phyloP scores from a whole-genome alignment of 2,888 invertebrate genomes.

The Aphidius colemani region DNA sequence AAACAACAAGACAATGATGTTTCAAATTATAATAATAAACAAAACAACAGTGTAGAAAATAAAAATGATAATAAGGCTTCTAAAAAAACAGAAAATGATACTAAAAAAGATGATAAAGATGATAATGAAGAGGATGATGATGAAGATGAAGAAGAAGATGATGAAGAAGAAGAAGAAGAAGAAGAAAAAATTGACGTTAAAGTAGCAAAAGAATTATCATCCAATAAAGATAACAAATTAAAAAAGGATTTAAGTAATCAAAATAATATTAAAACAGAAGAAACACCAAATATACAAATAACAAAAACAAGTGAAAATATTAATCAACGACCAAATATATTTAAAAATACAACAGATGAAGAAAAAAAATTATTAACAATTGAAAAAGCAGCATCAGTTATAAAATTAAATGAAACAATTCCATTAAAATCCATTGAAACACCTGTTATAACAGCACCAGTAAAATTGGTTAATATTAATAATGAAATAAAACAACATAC shows the following conservation, averaged over 20 bases:
- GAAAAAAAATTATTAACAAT: background rate
- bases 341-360: too few species aligned
- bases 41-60: constrained; percentile 45
- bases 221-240: too few species aligned
- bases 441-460: constrained; percentile 54
- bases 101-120: constrained; percentile 39
- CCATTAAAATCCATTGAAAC: constrained; percentile 52
- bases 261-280: too few species aligned
- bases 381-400: constrained; percentile 10
- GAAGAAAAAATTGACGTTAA: background rate
- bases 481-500: background rate
- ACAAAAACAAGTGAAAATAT: constrained; percentile 27
- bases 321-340: constrained; percentile 17
- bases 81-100: constrained; percentile 47
- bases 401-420: constrained; percentile 24
- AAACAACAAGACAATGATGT: constrained; percentile 41
- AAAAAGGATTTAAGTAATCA: too few species aligned
- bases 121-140: constrained; percentile 40
- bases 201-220: too few species aligned
- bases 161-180: constrained; percentile 35
- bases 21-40: constrained; percentile 40
- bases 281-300: background rate
- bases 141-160: constrained; percentile 33
- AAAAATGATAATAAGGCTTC: constrained; percentile 40
- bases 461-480: constrained; percentile 46